A percentile compares a stretch with the other conserved stretches of the same genome.
Conservation (phyloP, 1,140 invertebrate genomes). For the Rhysida immarginata region DNA sequence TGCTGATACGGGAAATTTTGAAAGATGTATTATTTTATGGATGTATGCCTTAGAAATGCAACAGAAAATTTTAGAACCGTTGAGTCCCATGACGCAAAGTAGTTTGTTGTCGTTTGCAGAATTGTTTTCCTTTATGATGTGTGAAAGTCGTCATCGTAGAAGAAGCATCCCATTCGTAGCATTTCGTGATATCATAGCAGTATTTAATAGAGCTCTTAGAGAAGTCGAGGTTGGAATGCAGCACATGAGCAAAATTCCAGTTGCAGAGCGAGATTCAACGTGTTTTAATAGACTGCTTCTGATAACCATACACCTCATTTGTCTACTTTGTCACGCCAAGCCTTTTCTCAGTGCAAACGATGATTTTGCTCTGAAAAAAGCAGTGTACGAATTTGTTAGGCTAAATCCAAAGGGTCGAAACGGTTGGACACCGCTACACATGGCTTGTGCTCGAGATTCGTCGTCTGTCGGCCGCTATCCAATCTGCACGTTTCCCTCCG, state of each 20-base stretch:
- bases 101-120: conserved; percentile 85
- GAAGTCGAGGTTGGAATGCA: conserved; percentile 41
- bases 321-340: conserved; percentile 23
- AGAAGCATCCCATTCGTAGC: conserved; percentile 58
- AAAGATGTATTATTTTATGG: conserved; percentile 81
- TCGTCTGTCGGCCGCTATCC: conserved; percentile 46
- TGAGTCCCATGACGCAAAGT: conserved; percentile 87
- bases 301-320: conserved; percentile 54
- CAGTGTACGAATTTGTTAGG: conserved; percentile 49
- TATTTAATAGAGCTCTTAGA: conserved; percentile 59
- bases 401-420: conserved; percentile 50
- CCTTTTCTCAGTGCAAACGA: conserved; percentile 8
- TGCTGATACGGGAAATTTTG: conserved; percentile 84
- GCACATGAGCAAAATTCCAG: conserved; percentile 27
- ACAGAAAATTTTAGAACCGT: conserved; percentile 75
- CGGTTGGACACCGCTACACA: conserved; percentile 62
- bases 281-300: conserved; percentile 67
- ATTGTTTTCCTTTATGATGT: conserved; percentile 51
- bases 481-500: conserved; percentile 54
- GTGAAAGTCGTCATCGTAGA: conserved; percentile 45
- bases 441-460: conserved; percentile 49
- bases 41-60: conserved; percentile 95
- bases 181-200: conserved; percentile 61
- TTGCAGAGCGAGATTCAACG: conserved; percentile 47
- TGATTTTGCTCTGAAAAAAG: conserved; percentile 23